Evolutionary conservation across 2,797 vertebrate species (phyloP).

Genomic region (Tragopan temminckii): DNA sequence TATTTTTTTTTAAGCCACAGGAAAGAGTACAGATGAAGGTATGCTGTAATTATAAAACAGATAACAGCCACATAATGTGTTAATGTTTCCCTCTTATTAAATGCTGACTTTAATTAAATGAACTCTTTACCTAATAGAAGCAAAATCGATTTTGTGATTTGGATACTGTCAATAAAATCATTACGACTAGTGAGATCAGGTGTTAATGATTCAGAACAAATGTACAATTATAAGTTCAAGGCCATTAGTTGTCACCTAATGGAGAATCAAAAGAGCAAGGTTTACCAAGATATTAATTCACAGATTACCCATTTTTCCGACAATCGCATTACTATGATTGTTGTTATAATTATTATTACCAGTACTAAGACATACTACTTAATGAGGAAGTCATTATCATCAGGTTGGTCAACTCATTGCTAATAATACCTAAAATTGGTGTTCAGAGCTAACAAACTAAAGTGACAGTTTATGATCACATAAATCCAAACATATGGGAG

Average conservation of each 20-base stretch:
- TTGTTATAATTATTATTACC: background rate
- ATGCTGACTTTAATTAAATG: slow-evolving; percentile 60
- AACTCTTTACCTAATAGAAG: slow-evolving; percentile 44
- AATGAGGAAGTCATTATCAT: accelerated
- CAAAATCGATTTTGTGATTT: slow-evolving; percentile 67
- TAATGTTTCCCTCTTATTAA: slow-evolving; percentile 52
- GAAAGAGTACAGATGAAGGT: background rate
- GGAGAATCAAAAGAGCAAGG: background rate
- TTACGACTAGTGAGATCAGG: slow-evolving; percentile 40
- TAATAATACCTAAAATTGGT: background rate
- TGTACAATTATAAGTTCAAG: slow-evolving; percentile 22
- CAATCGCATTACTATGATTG: background rate
- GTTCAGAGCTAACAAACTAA: background rate
- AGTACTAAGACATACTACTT: accelerated
- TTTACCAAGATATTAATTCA: slow-evolving; percentile 2
- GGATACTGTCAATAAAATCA: slow-evolving; percentile 55
- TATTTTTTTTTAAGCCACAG: background rate
- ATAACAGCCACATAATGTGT: background rate
- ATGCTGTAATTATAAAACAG: slow-evolving; percentile 10
- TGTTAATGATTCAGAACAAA: slow-evolving; percentile 59
- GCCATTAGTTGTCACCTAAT: slow-evolving; percentile 35
- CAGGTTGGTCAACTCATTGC: background rate
- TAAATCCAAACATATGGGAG: background rate
- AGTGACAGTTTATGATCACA: background rate
- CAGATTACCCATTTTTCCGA: background rate